A percentile compares a stretch with the other conserved stretches of the same genome.
phyloP scores from a whole-genome alignment of 2,113 vertebrate genomes.

The Otis tarda region DNA sequence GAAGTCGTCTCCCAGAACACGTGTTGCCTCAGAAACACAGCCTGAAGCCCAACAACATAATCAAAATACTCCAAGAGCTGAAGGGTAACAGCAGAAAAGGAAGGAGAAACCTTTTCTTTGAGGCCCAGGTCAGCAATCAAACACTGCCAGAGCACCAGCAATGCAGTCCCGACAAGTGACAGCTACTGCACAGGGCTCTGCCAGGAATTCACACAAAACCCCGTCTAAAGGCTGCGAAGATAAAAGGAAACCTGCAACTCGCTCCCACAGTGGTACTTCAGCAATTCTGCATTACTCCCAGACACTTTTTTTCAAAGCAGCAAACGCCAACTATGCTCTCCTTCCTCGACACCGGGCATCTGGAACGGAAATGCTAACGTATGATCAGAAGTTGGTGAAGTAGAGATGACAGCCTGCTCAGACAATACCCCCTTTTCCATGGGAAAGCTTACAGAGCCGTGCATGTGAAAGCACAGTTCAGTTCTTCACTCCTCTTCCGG shows the following conservation, averaged over 20 bases:
- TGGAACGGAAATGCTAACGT: neutral
- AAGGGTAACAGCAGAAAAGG: neutral
- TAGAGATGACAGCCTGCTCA: neutral
- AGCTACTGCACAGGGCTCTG: neutral
- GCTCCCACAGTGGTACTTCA: neutral
- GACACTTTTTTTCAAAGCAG: neutral
- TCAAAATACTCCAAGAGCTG: neutral
- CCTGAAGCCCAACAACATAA: neutral
- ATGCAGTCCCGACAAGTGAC: neutral
- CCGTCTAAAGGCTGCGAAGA: neutral
- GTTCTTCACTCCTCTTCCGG: neutral
- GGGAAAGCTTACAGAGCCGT: neutral
- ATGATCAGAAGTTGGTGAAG: neutral
- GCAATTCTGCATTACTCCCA: neutral
- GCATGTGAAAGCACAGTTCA: neutral
- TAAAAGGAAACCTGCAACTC: neutral
- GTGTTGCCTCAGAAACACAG: neutral
- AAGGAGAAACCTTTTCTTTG: neutral
- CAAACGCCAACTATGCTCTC: neutral
- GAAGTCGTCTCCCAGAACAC: neutral
- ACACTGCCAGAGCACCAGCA: neutral
- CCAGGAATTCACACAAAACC: neutral
- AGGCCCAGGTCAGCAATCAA: neutral
- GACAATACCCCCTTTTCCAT: neutral
- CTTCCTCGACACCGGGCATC: neutral